phyloP scores from a whole-genome alignment of 2,113 vertebrate genomes.

The Trachemys scripta region DNA sequence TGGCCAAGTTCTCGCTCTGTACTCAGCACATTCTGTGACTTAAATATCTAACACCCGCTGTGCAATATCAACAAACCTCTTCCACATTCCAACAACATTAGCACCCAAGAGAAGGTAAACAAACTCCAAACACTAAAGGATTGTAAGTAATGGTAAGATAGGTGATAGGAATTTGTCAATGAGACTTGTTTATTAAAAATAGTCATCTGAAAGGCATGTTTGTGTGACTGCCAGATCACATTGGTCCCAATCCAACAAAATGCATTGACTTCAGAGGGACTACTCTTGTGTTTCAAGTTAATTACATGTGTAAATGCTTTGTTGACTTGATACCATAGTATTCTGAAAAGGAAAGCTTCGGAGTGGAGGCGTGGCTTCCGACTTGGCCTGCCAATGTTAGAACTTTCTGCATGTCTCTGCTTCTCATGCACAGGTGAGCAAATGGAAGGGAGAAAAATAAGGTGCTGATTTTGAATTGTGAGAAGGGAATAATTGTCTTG shows the following conservation, averaged over 20 bases:
- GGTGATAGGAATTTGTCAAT: background rate
- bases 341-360: background rate
- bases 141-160: background rate
- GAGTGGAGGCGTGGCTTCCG: background rate
- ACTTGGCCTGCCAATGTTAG: background rate
- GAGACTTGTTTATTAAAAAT: background rate
- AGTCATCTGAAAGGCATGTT: background rate
- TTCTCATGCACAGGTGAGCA: background rate
- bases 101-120: conserved; percentile 3
- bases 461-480: no score
- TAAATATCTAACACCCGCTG: background rate
- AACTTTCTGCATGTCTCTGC: background rate
- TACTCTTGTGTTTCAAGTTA: background rate
- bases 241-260: background rate
- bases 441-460: background rate
- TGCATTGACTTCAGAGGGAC: background rate
- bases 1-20: background rate
- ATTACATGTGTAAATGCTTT: background rate
- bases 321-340: background rate
- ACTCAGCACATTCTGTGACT: accelerated
- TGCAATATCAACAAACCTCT: background rate
- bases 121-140: background rate
- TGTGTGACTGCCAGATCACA: background rate
- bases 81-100: background rate
- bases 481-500: background rate